Evolutionary conservation across 2,113 vertebrate species (phyloP), one percentile per base, ranked within the genome.

Genomic region (Benitochromis conjunctus): DNA sequence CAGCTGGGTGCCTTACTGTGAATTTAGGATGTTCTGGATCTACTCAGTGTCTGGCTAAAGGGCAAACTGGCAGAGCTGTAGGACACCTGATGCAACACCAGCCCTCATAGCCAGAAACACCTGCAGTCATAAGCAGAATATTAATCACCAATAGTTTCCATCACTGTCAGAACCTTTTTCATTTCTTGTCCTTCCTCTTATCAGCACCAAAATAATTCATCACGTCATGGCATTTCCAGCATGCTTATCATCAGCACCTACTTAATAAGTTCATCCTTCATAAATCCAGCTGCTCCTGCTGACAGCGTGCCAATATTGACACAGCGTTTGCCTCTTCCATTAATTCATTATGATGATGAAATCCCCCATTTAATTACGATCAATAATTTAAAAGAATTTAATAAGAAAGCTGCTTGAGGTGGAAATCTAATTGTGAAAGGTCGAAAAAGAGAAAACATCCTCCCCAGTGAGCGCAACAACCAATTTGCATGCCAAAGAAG

Each of bases 351-450:
- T 79, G 82, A 84, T 77, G 81, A 93, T 91, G 58, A 88, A 91
- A 87, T 86, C 80, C 38, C 71, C 51, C 78, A 86, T 92, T 94
- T 91, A 86, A 92, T 93, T 90, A 81, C 21, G 6, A 90, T 92
- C 88, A 91, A 90, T 93, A 86, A 91, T 94, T 91, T 88, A 91
- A 89, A 87, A 36, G 80, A 90, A 86, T 91, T 85, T 82, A 90
- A 94, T 91, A 90, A 90, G 90, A 88, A 89, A 62, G 82, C 91
- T 24, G 88, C 91, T 92, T 51, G 79, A 87, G 91, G 91, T 85
- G 79, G 81, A 90, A 92, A 92, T 92, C 69, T 85, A 89, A 94
- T 92, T 89, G 80, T 81, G 76, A 74, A 82, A 84, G 81, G 83
- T 46, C 9, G 29, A 78, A 64, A 81, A 79, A 71, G 43, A 85